Evolutionary conservation across 2,797 vertebrate genomes (phyloP).

Genomic region (Mormyrops boulengeri): DNA sequence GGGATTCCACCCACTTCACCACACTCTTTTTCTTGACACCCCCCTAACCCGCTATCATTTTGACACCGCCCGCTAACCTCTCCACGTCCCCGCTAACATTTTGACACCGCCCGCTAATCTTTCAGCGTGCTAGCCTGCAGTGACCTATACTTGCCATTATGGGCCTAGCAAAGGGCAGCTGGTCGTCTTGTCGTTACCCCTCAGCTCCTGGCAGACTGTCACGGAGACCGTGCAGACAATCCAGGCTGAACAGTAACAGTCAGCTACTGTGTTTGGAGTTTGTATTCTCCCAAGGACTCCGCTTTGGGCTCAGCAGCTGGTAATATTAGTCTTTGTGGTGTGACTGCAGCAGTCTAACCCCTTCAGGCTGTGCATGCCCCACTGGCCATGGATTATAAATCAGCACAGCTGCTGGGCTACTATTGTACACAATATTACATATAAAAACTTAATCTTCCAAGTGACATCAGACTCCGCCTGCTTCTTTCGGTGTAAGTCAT

Average conservation of each 20-base stretch:
- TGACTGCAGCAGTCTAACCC: background rate
- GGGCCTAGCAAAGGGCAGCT: background rate
- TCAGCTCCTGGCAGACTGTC: background rate
- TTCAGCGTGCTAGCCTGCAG: background rate
- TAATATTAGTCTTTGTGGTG: background rate
- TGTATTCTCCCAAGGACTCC: background rate
- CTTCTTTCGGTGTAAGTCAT: background rate
- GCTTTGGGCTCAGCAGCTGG: background rate
- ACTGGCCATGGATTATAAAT: background rate
- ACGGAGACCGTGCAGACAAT: background rate
- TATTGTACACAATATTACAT: background rate
- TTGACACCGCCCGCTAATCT: too few species aligned
- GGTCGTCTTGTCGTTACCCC: background rate
- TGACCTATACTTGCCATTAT: background rate
- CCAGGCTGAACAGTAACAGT: background rate
- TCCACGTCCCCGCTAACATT: background rate
- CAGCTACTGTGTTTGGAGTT: background rate
- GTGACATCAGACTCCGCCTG: background rate
- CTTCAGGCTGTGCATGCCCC: background rate
- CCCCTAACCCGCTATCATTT: background rate
- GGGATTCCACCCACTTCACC: background rate
- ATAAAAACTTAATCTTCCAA: background rate
- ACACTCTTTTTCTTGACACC: background rate
- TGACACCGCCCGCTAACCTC: too few species aligned
- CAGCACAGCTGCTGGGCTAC: background rate